Evolutionary conservation across 2,797 vertebrate species (phyloP).

Genomic region (Cyprinella venusta): DNA sequence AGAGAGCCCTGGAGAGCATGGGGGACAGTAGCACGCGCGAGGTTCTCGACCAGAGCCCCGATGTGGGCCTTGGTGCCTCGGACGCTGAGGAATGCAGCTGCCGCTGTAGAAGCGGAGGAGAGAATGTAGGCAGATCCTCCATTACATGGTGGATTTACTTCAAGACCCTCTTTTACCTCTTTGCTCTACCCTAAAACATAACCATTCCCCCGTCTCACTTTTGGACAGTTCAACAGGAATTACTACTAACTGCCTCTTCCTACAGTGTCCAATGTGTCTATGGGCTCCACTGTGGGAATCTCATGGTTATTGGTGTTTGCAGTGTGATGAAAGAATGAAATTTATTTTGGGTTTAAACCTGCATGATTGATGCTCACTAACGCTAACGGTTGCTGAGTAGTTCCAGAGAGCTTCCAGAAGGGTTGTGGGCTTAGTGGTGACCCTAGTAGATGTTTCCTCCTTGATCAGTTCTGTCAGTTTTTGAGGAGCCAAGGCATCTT

Average conservation of each 20-base stretch:
- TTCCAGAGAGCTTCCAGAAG: conserved; percentile 33
- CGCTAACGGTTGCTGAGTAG: conserved; percentile 41
- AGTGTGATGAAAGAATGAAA: conserved; percentile 44
- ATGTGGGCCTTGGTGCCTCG: conserved; percentile 65
- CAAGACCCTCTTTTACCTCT: conserved; percentile 35
- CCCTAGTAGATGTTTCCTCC: conserved; percentile 24
- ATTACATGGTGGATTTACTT: conserved; percentile 55
- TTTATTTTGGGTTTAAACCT: conserved; percentile 49
- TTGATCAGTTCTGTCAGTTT: conserved; percentile 17
- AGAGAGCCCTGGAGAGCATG: conserved; percentile 84
- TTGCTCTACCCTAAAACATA: conserved; percentile 9
- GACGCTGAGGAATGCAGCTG: conserved; percentile 72
- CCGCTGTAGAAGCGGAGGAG: conserved; percentile 76
- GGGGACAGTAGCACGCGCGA: conserved; percentile 68
- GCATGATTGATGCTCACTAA: conserved; percentile 61
- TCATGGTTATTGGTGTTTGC: conserved; percentile 66
- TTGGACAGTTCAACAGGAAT: conserved; percentile 22
- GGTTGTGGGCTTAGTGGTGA: conserved; percentile 41
- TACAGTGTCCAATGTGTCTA: conserved; percentile 18
- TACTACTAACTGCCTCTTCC: conserved; percentile 54
- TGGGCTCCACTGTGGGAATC: conserved; percentile 29
- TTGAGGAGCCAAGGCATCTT: not conserved
- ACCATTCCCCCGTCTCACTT: conserved; percentile 16
- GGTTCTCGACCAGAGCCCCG: conserved; percentile 65
- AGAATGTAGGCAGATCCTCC: conserved; percentile 85